Percentiles rank a stretch among this genome's conserved stretches.
These are phyloP conservation scores for Cherax destructor DNA, from an alignment of 1,140 invertebrate genomes.

Conservation along the genomic window DNA sequence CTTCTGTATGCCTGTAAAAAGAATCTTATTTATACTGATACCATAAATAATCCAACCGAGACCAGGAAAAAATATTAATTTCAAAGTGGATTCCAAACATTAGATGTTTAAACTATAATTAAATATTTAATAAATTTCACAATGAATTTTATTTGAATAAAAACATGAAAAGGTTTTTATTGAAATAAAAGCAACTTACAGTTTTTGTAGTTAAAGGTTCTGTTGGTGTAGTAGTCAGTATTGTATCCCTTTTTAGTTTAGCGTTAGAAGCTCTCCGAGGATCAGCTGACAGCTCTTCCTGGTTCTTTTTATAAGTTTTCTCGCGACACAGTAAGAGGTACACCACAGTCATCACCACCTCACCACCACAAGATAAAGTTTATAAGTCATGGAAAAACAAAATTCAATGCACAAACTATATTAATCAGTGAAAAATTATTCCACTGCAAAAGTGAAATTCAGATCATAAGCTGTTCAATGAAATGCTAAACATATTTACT, in stretches of 20 bases:
- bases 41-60: too few species aligned
- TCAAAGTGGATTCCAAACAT: not conserved
- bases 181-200: not conserved
- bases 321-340: not conserved
- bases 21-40: too few species aligned
- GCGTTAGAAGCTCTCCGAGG: too few species aligned
- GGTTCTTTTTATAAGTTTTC: not conserved
- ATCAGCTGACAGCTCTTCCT: too few species aligned
- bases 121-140: not conserved
- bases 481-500: too few species aligned
- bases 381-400: not conserved
- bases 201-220: slow-evolving; percentile 19
- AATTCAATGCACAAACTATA: not conserved
- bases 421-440: not conserved
- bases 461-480: not conserved
- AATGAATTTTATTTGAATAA: not conserved
- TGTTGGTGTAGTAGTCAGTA: not conserved
- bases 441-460: not conserved
- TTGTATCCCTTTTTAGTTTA: not conserved
- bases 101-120: not conserved
- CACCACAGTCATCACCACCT: slow-evolving; percentile 12
- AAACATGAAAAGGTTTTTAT: not conserved
- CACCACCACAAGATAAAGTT: not conserved
- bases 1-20: not conserved
- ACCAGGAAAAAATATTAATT: not conserved